Percentiles rank a stretch among this genome's conserved stretches.
phyloP scores from a whole-genome alignment of 1,140 invertebrate species.

The Brachionus paranguensis region DNA sequence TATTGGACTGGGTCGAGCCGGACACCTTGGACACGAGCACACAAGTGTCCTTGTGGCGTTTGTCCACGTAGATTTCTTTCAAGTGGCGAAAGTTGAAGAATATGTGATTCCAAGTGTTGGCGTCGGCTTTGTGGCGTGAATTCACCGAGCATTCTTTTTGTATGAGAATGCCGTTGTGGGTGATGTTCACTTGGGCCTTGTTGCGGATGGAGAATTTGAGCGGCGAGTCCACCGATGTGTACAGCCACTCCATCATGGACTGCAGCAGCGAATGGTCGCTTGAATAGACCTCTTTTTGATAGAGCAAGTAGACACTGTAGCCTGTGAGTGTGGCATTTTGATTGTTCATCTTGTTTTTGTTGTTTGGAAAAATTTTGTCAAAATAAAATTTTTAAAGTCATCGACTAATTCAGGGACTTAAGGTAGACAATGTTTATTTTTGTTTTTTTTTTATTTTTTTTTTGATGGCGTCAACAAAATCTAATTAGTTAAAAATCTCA shows the following conservation, averaged over 20 bases:
- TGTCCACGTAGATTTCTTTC: slow-evolving; percentile 36
- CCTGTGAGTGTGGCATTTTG: not conserved
- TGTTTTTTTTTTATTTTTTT: not conserved
- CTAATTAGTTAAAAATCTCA: not conserved
- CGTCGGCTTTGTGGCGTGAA: not conserved
- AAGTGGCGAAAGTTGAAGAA: slow-evolving; percentile 27
- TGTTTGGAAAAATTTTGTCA: not conserved
- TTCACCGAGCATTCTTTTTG: not conserved
- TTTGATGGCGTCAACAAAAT: not conserved
- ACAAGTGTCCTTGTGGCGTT: slow-evolving; percentile 37
- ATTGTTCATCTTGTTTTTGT: not conserved
- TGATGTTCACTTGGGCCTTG: slow-evolving; percentile 15
- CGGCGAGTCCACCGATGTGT: slow-evolving; percentile 6
- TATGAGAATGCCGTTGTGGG: slow-evolving; percentile 8
- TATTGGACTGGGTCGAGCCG: not conserved
- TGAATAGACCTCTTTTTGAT: slow-evolving; percentile 28
- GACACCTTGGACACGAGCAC: slow-evolving; percentile 27
- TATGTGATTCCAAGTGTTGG: not conserved
- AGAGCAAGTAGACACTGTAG: slow-evolving; percentile 18
- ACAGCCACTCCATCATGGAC: slow-evolving; percentile 37
- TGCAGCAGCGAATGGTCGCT: slow-evolving; percentile 31
- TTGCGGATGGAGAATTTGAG: slow-evolving; percentile 2
- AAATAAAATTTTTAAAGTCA: not conserved
- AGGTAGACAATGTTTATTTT: slow-evolving; percentile 4
- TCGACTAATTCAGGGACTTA: not conserved